Base-by-base conservation (phyloP, 2,113 vertebrate species). In the Rhineura floridana region DNA sequence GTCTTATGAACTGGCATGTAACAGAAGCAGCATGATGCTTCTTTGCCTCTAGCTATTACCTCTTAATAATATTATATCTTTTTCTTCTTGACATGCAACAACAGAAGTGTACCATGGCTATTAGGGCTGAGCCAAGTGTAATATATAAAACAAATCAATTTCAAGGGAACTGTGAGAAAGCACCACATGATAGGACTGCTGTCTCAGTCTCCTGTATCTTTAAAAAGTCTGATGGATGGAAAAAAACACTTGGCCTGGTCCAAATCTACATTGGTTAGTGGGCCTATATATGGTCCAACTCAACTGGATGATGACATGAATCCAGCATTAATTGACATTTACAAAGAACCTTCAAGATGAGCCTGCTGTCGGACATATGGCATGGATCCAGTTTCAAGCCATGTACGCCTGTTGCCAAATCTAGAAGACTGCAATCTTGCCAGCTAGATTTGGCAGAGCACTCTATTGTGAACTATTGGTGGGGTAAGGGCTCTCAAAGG, bases 61-160 rank as follows among this genome's bases (percentile, higher is more conserved):
- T 72, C 21, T 72, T 72, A 50, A 52, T 69, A 84, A 84, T 9
- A n/a, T 52, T 48, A 28, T 62, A 12, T 55, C 48, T 81, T 81
- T 72, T 39, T 67, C 33, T 84, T 52, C 82, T 72, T 84, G 82
- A 52, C 46, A 84, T 39, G 67, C 67, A 84, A 55, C 82, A 70
- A 39, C 36, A 36, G n/a, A 21, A 55, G 5, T 48, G 67, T 84
- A 33, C 67, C 12, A 39, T 7, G 15, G 48, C 42, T 33, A 39
- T 10, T 72, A 15, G 15, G 42, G 59, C 55, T 81, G 80, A 81
- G 39, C 44, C 36, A 13, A 28, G 39, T 15, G n/a, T 81, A 62
- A 81, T 81, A 42, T 62, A 39, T 62, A 63, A 62, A 81, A 28
- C 75, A 78, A 42, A 19, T 39, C 52, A 25, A 28, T 81, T 81